phyloP scores from a whole-genome alignment of 2,113 vertebrate genomes.

The Sisor rabdophorus region DNA sequence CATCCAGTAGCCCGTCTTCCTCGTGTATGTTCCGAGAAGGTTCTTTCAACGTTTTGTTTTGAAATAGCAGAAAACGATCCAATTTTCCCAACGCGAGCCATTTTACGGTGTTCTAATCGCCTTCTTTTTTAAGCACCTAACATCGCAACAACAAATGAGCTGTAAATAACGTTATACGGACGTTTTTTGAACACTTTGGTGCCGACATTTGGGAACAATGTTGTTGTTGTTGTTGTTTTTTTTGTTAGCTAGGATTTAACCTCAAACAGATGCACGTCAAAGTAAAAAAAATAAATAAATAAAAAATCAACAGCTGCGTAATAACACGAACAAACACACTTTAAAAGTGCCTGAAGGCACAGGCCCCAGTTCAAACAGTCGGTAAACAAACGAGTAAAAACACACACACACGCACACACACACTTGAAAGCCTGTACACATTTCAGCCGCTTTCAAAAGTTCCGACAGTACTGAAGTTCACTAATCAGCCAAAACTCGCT shows the following conservation, averaged over 20 bases:
- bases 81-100: too few species aligned
- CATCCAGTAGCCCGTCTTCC: background rate
- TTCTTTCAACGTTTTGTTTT: too few species aligned
- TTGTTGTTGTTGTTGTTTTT: too few species aligned
- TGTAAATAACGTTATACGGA: too few species aligned
- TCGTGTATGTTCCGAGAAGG: too few species aligned
- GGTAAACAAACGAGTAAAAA: background rate
- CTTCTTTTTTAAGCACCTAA: too few species aligned
- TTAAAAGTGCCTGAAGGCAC: background rate
- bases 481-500: background rate
- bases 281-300: background rate
- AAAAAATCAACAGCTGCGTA: background rate
- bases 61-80: too few species aligned
- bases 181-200: too few species aligned
- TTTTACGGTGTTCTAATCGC: too few species aligned
- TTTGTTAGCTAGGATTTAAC: background rate
- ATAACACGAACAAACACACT: background rate
- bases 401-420: background rate
- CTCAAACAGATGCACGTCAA: conserved; percentile 10
- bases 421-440: background rate
- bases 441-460: background rate
- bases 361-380: background rate
- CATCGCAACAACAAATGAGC: too few species aligned
- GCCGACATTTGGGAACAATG: too few species aligned
- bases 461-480: background rate